Conservation (phyloP, 2,113 vertebrate species). For the Sus scrofa region T2T-Sscrofa CM000826.6:88719501-88720000, state of each 20-base stretch:
- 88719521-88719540: not conserved
- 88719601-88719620: not conserved
- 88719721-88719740: conserved; percentile 6
- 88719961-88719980: not conserved
- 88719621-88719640: not conserved
- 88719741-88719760: not conserved
- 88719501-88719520: not conserved
- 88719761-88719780: not conserved
- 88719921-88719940: not conserved
- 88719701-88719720: not conserved
- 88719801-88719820: not conserved
- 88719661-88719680: not conserved
- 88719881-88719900: not conserved
- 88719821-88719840: not conserved
- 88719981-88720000: conserved; percentile 7
- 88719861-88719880: not conserved
- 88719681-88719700: not conserved
- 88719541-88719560: not conserved
- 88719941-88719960: not conserved
- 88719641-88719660: not conserved
- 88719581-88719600: not conserved
- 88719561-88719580: not conserved
- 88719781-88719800: not conserved
- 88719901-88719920: conserved; percentile 25
- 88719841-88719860: not conserved